Evolutionary conservation across 1,140 invertebrate species (phyloP).

Genomic region (Psilanteris sp.): DNA sequence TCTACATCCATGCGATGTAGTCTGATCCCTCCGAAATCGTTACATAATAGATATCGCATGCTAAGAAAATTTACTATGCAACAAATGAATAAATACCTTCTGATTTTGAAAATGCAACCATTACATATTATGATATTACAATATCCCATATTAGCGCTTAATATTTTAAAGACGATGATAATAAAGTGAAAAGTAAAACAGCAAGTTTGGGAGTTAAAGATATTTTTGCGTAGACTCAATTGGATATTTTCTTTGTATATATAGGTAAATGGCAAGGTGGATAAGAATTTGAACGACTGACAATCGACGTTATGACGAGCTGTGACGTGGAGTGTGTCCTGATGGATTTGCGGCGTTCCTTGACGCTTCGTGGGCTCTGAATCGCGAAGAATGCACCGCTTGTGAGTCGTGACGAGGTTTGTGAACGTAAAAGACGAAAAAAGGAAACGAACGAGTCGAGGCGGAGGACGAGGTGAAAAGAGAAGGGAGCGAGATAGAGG

Average conservation of each 20-base stretch:
- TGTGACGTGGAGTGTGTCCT: constrained; percentile 42
- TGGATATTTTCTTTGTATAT: constrained; percentile 26
- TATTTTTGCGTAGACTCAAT: too few relatives aligned
- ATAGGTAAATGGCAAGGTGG: constrained; percentile 21
- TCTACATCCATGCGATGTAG: too few relatives aligned
- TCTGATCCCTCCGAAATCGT: too few relatives aligned
- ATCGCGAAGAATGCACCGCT: constrained; percentile 52
- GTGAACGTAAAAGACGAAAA: constrained; percentile 44
- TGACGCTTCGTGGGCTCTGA: constrained; percentile 46
- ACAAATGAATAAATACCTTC: too few relatives aligned
- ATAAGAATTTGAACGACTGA: constrained; percentile 37
- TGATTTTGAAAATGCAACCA: too few relatives aligned
- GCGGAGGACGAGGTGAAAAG: not conserved
- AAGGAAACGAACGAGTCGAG: constrained; percentile 9
- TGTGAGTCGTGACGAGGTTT: constrained; percentile 49
- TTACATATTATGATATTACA: too few relatives aligned
- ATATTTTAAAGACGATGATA: too few relatives aligned
- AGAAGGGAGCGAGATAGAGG: not conserved
- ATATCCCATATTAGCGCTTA: too few relatives aligned
- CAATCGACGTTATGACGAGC: constrained; percentile 53
- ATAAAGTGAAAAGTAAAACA: too few relatives aligned
- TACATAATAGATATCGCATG: too few relatives aligned
- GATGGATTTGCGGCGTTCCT: constrained; percentile 50
- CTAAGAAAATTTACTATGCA: too few relatives aligned
- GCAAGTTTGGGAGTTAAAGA: too few relatives aligned